A percentile compares a stretch with the other conserved stretches of the same genome.
These are phyloP conservation scores for Panthera leo DNA, from an alignment of 2,113 vertebrate species.

Conservation along the genomic window DNA sequence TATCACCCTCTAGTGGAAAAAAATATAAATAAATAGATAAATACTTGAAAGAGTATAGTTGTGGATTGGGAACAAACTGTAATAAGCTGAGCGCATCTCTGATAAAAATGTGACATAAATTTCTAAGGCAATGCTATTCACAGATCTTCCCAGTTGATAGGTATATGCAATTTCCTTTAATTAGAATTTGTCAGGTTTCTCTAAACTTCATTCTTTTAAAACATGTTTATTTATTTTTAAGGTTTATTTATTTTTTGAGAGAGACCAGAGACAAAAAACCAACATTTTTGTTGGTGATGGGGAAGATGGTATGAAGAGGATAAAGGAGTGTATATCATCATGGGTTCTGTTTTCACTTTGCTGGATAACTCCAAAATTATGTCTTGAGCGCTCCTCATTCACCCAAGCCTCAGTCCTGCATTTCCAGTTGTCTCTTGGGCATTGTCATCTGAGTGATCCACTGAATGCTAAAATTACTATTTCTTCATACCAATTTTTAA, in stretches of 20 bases:
- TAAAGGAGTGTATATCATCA: background rate
- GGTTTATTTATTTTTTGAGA: no score
- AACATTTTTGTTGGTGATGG: background rate
- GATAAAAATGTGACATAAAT: background rate
- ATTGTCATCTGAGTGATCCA: background rate
- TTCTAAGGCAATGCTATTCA: background rate
- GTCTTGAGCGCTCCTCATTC: background rate
- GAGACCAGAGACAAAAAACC: no score
- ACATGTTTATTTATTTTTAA: background rate
- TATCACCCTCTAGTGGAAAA: slow-evolving; percentile 51
- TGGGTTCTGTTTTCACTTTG: background rate
- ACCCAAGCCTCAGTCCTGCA: background rate
- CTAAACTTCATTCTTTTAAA: background rate
- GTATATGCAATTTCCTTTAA: background rate
- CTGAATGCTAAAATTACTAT: background rate
- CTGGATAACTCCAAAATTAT: background rate
- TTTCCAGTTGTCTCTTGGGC: background rate
- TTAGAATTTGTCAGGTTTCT: slow-evolving; percentile 16
- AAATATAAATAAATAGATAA: background rate
- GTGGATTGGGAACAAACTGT: background rate
- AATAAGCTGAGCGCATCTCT: background rate
- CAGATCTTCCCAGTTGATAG: background rate
- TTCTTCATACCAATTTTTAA: background rate
- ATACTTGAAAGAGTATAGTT: background rate
- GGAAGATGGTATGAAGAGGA: background rate